Evolutionary conservation across 2,888 invertebrate genomes (phyloP), one percentile per base, ranked within the genome.

Genomic region (Orthosia cruda): DNA sequence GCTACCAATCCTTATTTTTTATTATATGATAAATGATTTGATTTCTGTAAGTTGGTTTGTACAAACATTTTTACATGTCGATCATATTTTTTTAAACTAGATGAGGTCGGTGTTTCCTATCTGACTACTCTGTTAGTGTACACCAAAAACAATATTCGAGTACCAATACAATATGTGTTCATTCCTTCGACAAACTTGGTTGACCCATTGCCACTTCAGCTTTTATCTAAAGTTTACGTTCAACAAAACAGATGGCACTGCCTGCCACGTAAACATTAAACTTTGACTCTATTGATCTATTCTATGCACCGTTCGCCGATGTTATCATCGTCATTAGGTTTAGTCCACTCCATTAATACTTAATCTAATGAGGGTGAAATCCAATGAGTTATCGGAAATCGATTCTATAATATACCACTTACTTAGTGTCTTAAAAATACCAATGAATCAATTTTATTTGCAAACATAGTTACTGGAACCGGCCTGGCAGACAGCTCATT

Each of bases 221-320:
- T 40, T 40, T 12, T 13, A 16, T 64, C 23, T 18, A 45, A 2
- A 66, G 45, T 63, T 58, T 16, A n/a, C 13, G 26, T n/a, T n/a
- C 9, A 7, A 32, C 4, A 62, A 23, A 70, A 76, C 58, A 77
- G 76, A 76, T 77, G 76, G 62, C 76, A 2, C 32, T 40, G 9
- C 23, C 23, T 32, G 12, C 20, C 16, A 32, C 16, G 7, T n/a
- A 52, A 59, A 18, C 7, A 45, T 20, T 57, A 1, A 50, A 64
- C n/a, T 23, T 9, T 23, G 23, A 16, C 0, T 4, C 2, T 18
- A 5, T 23, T 72, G 50, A 59, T 50, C 7, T n/a, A n/a, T 58
- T 49, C 7, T 20, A 7, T n/a, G 40, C 12, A 18, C 2, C 40
- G 45, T 23, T 68, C 50, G 12, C 12, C 62, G 7, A 50, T n/a